Evolutionary conservation across 2,113 vertebrate species (phyloP).

Genomic region (Myiopsitta monachus): DNA sequence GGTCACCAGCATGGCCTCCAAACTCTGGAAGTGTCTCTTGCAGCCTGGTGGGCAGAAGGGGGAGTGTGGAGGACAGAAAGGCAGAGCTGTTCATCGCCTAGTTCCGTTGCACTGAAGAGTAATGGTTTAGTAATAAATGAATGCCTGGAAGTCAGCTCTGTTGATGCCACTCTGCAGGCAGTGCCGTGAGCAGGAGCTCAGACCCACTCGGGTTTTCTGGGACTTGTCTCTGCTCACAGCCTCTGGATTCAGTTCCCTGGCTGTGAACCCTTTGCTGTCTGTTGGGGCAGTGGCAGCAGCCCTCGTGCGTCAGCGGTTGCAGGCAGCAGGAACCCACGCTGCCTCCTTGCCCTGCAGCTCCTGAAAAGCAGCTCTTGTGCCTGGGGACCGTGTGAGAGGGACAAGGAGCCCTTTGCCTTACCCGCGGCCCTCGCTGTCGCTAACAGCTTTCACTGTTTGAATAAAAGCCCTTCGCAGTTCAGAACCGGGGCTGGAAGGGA

Average conservation of each 20-base stretch:
- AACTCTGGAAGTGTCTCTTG: neutral
- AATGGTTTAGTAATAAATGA: neutral
- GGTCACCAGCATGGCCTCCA: neutral
- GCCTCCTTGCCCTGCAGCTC: neutral
- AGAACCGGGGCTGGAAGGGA: neutral
- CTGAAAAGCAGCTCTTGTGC: constrained; percentile 48
- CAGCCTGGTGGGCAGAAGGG: neutral
- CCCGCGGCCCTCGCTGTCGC: accelerated
- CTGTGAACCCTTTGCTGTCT: neutral
- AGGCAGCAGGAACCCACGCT: neutral
- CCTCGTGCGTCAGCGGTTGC: neutral
- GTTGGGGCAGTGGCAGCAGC: accelerated
- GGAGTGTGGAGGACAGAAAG: neutral
- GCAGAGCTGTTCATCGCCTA: neutral
- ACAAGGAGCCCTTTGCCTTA: neutral
- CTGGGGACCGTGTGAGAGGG: accelerated
- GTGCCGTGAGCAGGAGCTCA: accelerated
- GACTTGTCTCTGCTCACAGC: neutral
- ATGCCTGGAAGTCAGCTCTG: neutral
- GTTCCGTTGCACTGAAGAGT: neutral
- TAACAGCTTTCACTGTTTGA: neutral
- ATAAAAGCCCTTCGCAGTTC: neutral
- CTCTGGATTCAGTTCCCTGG: neutral
- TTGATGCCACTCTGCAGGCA: neutral
- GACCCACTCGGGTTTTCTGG: accelerated